Conservation (phyloP, 1,140 invertebrate species). For the Coboldia fuscipes region DNA sequence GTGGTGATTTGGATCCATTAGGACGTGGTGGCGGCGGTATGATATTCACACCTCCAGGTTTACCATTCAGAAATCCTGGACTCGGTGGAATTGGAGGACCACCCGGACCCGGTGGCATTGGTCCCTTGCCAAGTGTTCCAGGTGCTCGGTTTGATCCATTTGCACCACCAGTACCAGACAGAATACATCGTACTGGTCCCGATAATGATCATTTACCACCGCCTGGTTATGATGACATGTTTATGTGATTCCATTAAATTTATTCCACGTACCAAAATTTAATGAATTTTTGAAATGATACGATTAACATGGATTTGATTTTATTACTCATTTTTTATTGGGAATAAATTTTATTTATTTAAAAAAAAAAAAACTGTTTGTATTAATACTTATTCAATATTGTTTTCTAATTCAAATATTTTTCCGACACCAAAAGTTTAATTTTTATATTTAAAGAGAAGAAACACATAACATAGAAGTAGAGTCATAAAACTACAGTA, state of each 20-base stretch:
- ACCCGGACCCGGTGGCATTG: conserved; percentile 7
- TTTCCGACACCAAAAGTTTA: too few species aligned
- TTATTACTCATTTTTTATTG: too few species aligned
- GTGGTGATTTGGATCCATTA: conserved; percentile 54
- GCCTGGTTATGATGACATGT: conserved; percentile 54
- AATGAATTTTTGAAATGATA: too few species aligned
- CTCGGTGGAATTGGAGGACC: conserved; percentile 9
- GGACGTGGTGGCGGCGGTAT: conserved; percentile 39
- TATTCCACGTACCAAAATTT: too few species aligned
- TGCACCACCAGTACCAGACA: conserved; percentile 33
- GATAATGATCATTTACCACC: conserved; percentile 54
- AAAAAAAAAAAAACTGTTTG: too few species aligned
- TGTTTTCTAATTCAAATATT: too few species aligned
- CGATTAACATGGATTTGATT: too few species aligned
- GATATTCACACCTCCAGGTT: conserved; percentile 35
- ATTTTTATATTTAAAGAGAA: too few species aligned
- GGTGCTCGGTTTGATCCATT: conserved; percentile 67
- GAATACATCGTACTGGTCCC: conserved; percentile 23
- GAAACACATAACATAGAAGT: too few species aligned
- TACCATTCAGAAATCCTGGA: conserved; percentile 28
- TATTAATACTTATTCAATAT: too few species aligned
- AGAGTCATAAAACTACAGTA: too few species aligned
- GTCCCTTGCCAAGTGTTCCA: conserved; percentile 33
- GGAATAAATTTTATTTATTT: too few species aligned
- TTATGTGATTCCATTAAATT: conserved; percentile 31